phyloP scores from a whole-genome alignment of 2,888 invertebrate species.

The Drosophila nigritarsus region DNA sequence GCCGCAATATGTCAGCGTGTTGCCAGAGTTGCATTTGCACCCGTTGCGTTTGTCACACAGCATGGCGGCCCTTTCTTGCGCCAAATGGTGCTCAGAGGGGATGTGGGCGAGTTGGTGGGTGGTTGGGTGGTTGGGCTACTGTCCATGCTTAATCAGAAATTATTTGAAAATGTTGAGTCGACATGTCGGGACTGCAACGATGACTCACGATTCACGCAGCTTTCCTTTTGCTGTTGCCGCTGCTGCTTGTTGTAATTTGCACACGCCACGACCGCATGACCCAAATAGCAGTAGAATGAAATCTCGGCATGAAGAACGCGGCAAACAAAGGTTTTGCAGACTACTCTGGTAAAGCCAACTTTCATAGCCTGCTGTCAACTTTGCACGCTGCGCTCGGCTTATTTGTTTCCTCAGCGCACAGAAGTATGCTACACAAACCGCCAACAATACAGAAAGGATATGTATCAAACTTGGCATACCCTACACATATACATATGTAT shows the following conservation, averaged over 20 bases:
- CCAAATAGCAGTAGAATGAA: slow-evolving; percentile 59
- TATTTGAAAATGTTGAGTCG: slow-evolving; percentile 80
- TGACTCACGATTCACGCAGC: slow-evolving; percentile 63
- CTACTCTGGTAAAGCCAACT: slow-evolving; percentile 50
- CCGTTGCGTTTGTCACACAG: slow-evolving; percentile 79
- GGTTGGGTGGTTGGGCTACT: not conserved
- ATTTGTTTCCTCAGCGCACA: slow-evolving; percentile 67
- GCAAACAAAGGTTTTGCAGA: slow-evolving; percentile 38
- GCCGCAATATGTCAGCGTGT: slow-evolving; percentile 77
- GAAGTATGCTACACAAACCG: slow-evolving; percentile 42
- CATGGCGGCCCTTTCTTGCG: slow-evolving; percentile 51
- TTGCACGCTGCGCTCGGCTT: slow-evolving; percentile 61
- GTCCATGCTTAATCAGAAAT: slow-evolving; percentile 74
- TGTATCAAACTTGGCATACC: slow-evolving; percentile 21
- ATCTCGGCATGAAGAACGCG: slow-evolving; percentile 57
- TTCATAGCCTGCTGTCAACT: slow-evolving; percentile 68
- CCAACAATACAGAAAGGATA: not conserved
- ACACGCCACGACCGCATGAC: slow-evolving; percentile 77
- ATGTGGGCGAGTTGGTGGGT: not conserved
- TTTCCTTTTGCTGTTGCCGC: slow-evolving; percentile 24
- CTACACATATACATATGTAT: not conserved
- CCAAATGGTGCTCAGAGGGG: slow-evolving; percentile 1
- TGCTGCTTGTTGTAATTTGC: slow-evolving; percentile 67
- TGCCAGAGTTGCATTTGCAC: slow-evolving; percentile 69
- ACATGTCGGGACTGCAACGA: slow-evolving; percentile 60